These are phyloP conservation scores for Brachylomia viminalis DNA, from an alignment of 2,888 invertebrate species.

Conservation along the genomic window DNA sequence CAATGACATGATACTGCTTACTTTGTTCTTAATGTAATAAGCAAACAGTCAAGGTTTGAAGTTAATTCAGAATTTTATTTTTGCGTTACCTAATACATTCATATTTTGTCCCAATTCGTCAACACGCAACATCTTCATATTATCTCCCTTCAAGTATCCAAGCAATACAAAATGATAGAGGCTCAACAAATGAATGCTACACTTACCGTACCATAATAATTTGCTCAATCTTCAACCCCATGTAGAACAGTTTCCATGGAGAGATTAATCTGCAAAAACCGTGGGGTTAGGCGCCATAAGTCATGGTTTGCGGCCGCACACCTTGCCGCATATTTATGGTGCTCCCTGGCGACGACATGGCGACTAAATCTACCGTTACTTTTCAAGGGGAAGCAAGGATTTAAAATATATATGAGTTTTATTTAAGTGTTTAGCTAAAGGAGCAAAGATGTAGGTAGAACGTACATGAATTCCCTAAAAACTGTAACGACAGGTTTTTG, in stretches of 20 bases:
- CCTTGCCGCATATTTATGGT: constrained; percentile 79
- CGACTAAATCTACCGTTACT: constrained; percentile 44
- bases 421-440: constrained; percentile 23
- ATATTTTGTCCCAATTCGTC: background rate
- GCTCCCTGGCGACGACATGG: constrained; percentile 71
- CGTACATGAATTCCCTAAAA: too few species aligned
- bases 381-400: constrained; percentile 24
- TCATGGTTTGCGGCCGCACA: constrained; percentile 72
- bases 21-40: background rate
- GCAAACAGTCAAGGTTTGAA: background rate
- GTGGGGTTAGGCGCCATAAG: constrained; percentile 66
- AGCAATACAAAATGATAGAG: constrained; percentile 20
- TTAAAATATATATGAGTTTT: constrained; percentile 45
- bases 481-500: too few species aligned
- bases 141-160: background rate
- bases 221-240: constrained; percentile 64
- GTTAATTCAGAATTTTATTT: background rate
- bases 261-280: constrained; percentile 64
- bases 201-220: constrained; percentile 28
- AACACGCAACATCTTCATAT: background rate
- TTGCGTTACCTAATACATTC: background rate
- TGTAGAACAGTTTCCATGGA: constrained; percentile 43
- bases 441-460: background rate
- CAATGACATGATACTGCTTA: constrained; percentile 19
- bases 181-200: constrained; percentile 3